Base-by-base conservation (phyloP, 2,113 vertebrate genomes). In the Nycticryphes semicollaris region DNA sequence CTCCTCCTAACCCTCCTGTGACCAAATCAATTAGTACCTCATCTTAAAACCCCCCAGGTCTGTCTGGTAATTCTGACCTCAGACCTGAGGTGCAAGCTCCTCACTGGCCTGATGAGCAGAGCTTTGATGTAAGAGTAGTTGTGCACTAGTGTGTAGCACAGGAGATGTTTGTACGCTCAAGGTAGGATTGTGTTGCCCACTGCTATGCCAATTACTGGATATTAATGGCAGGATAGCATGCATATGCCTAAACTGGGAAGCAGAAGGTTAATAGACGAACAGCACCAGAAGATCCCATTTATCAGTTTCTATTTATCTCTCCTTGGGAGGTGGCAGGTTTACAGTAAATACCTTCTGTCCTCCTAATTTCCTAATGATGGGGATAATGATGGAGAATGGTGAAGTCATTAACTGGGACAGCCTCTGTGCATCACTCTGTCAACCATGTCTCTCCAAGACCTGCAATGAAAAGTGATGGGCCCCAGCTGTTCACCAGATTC, bases 291-390 rank as follows among this genome's bases (percentile, higher is more conserved):
- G 98, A 99, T 98, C 98, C 97, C 99, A 99, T 99, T 99, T 99
- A 99, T 99, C 99, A 99, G 99, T 99, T 99, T 99, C 99, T 99
- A 99, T 99, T 99, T 99, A 99, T 99, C 99, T 99, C 99, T 99
- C 99, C 99, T 99, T 99, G 99, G 99, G 99, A 99, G 99, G 99
- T 99, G 99, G 99, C 99, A 99, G 99, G 98, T 99, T 99, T 99
- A 99, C 99, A 99, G 99, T 99, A 99, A 99, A 99, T 99, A 99
- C 99, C 99, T 99, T 99, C 99, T 99, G 99, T 99, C 99, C 99
- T 98, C 97, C 98, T 99, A 99, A 99, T 99, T 99, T 99, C 98
- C 99, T 99, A 99, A 99, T 99, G 99, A 99, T 99, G 98, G 98
- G 98, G 98, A 99, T 99, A 99, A 99, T 99, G 99, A 99, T 98